Percentiles rank a stretch among this genome's conserved stretches.
Conservation (phyloP, 2,888 invertebrate genomes). For the Acronicta psi region DNA sequence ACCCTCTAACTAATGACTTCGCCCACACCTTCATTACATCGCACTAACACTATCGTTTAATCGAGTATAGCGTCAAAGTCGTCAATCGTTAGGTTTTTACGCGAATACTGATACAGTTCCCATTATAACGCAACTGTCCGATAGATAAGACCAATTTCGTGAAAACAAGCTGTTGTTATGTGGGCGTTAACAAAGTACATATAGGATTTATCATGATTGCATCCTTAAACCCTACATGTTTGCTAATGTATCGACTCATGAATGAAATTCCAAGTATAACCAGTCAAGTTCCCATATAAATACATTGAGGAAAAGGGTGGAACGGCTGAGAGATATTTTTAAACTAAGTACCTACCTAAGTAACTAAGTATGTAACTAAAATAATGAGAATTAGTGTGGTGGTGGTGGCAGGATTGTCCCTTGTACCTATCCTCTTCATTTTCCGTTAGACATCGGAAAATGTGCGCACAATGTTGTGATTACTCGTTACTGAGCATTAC, state of each 20-base stretch:
- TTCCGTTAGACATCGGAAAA: too few relatives aligned
- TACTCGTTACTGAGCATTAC: constrained; percentile 18
- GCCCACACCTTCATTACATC: constrained; percentile 79
- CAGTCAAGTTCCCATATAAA: constrained; percentile 9
- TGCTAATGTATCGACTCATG: constrained; percentile 24
- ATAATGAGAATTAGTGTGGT: too few relatives aligned
- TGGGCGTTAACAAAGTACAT: constrained; percentile 20
- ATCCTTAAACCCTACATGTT: constrained; percentile 11
- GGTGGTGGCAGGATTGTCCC: too few relatives aligned
- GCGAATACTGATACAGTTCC: constrained; percentile 19
- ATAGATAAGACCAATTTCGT: constrained; percentile 33
- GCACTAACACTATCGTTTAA: constrained; percentile 63
- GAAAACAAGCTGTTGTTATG: constrained; percentile 29
- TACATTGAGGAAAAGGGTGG: constrained; percentile 33
- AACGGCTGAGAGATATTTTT: too few relatives aligned
- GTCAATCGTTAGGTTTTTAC: constrained; percentile 40
- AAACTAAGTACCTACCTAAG: too few relatives aligned
- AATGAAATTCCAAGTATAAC: constrained; percentile 21
- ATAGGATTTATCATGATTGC: constrained; percentile 23
- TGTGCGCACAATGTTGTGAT: neutral
- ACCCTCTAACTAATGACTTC: constrained; percentile 63
- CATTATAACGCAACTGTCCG: constrained; percentile 14
- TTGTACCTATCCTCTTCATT: too few relatives aligned
- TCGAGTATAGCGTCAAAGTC: constrained; percentile 54
- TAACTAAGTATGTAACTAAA: too few relatives aligned